Percentiles rank a stretch among this genome's conserved stretches.
Conservation (phyloP, 2,113 vertebrate genomes). For the Cyanoliseus patagonus region DNA sequence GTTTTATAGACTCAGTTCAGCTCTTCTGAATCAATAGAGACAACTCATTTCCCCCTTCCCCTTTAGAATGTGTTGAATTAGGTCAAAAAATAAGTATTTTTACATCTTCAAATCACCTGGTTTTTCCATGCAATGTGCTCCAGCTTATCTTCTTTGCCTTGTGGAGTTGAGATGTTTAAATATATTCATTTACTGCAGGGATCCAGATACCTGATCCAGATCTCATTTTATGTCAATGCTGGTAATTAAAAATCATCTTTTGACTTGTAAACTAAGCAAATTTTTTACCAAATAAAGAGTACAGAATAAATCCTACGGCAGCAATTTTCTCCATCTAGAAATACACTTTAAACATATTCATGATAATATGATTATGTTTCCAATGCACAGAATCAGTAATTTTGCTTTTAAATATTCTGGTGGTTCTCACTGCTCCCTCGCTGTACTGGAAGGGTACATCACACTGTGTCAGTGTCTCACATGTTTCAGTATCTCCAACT, state of each 20-base stretch:
- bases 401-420: conserved; percentile 11
- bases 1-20: not conserved
- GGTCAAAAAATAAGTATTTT: conserved; percentile 1
- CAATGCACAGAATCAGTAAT: not conserved
- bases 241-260: conserved; percentile 54
- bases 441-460: not conserved
- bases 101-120: conserved; percentile 26
- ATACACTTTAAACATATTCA: conserved; percentile 1
- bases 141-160: conserved; percentile 43
- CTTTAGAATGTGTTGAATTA: not conserved
- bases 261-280: conserved; percentile 46
- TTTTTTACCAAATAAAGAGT: conserved; percentile 31
- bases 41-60: not conserved
- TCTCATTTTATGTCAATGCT: conserved; percentile 30
- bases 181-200: conserved; percentile 4
- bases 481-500: not conserved
- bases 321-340: conserved; percentile 15
- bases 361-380: conserved; percentile 36
- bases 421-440: not conserved
- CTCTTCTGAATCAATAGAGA: not conserved
- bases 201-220: conserved; percentile 37
- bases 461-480: not conserved
- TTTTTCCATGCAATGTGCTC: conserved; percentile 12
- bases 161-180: conserved; percentile 11
- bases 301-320: conserved; percentile 44